phyloP scores from a whole-genome alignment of 2,888 invertebrate species.

The Apotomis capreana region DNA sequence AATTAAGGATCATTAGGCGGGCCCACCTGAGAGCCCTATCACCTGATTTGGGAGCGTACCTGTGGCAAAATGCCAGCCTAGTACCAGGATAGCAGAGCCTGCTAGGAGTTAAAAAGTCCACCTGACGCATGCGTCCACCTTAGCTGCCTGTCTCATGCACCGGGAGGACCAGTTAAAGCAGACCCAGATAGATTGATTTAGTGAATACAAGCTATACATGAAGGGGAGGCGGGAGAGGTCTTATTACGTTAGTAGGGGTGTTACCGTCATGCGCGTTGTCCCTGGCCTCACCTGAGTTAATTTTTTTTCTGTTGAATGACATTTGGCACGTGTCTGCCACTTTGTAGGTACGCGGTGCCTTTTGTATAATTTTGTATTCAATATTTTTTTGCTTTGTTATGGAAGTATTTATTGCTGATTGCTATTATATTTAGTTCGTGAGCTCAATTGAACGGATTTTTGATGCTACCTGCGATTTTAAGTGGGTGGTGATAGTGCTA shows the following conservation, averaged over 20 bases:
- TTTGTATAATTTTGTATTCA: constrained; percentile 13
- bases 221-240: constrained; percentile 43
- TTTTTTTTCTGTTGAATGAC: constrained; percentile 43
- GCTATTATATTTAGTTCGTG: not conserved
- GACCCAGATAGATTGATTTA: constrained; percentile 49
- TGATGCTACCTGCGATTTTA: not conserved
- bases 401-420: not conserved
- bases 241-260: constrained; percentile 42
- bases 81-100: constrained; percentile 70
- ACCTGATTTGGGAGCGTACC: constrained; percentile 79
- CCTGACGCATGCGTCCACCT: constrained; percentile 82
- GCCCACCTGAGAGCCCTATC: constrained; percentile 62
- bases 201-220: constrained; percentile 45
- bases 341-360: constrained; percentile 5
- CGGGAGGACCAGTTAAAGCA: constrained; percentile 53
- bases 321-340: constrained; percentile 38
- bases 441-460: not conserved
- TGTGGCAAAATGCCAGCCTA: constrained; percentile 83
- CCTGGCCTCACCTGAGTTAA: constrained; percentile 35
- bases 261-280: constrained; percentile 39
- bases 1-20: constrained; percentile 61
- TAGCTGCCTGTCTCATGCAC: constrained; percentile 63
- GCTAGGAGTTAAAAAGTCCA: constrained; percentile 58
- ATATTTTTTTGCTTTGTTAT: not conserved
- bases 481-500: no score